Evolutionary conservation across 2,113 vertebrate species (phyloP).

Genomic region (Cyphomyrus discorhynchus): DNA sequence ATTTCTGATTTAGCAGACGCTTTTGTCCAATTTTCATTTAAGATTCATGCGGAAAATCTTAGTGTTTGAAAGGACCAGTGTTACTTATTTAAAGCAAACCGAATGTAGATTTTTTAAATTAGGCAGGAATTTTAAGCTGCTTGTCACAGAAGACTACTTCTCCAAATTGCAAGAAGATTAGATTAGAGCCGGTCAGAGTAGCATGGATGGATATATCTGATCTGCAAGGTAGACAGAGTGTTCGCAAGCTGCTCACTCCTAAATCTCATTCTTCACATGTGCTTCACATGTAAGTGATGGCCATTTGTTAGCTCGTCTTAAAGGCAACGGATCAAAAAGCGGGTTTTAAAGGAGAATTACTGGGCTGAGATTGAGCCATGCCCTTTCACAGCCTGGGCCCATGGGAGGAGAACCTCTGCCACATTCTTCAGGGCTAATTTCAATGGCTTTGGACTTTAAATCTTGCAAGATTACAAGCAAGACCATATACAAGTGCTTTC

Average conservation of each 20-base stretch:
- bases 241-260: not conserved
- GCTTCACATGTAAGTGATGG: not conserved
- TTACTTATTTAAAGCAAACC: not conserved
- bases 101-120: not conserved
- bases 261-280: not conserved
- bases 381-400: not conserved
- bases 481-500: not conserved
- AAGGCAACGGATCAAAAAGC: not conserved
- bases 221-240: constrained; percentile 1
- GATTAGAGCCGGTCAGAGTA: not conserved
- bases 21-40: not conserved
- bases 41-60: not conserved
- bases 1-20: not conserved
- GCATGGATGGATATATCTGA: constrained; percentile 1
- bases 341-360: not conserved
- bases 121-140: constrained; percentile 1
- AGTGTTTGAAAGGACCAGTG: not conserved
- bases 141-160: constrained; percentile 8
- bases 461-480: not conserved
- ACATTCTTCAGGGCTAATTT: not conserved
- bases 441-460: not conserved
- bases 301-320: not conserved
- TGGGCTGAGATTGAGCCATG: not conserved
- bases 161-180: constrained; percentile 8
- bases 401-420: not conserved